A percentile compares a stretch with the other conserved stretches of the same genome.
These are phyloP conservation scores for Pollachius pollachius DNA, from an alignment of 2,113 vertebrate genomes.

Conservation along the genomic window DNA sequence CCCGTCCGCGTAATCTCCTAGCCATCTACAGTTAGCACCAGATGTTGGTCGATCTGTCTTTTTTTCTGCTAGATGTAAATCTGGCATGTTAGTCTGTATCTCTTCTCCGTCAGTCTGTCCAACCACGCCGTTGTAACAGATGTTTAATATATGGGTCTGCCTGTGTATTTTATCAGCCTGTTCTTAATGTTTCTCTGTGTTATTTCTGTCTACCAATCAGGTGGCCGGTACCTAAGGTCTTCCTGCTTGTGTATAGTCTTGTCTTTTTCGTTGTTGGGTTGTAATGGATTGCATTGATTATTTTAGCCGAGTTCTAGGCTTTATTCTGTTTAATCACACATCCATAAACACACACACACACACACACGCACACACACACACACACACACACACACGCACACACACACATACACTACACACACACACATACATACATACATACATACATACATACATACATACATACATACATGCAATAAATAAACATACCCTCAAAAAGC, in stretches of 20 bases:
- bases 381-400: background rate
- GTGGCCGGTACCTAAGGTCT: background rate
- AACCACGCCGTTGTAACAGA: no score
- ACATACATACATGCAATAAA: constrained; percentile 4
- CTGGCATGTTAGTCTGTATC: background rate
- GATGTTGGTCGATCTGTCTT: constrained; percentile 9
- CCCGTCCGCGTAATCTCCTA: background rate
- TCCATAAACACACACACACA: constrained; percentile 4
- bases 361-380: constrained; percentile 6
- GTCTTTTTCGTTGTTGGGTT: constrained; percentile 21
- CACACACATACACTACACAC: constrained; percentile 13
- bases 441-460: constrained; percentile 5
- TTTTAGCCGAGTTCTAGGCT: constrained; percentile 31
- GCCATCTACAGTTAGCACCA: background rate
- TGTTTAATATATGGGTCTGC: constrained; percentile 12
- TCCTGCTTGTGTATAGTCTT: background rate
- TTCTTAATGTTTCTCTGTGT: background rate
- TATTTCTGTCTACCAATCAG: constrained; percentile 1
- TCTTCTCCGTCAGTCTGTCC: background rate
- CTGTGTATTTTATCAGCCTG: constrained; percentile 9
- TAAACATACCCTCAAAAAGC: constrained; percentile 31
- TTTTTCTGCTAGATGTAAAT: background rate
- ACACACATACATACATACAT: constrained; percentile 12
- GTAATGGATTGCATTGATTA: constrained; percentile 46
- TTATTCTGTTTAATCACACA: constrained; percentile 44